Conservation (phyloP, 2,797 vertebrate genomes). For the Lagothrix lagotricha region DNA sequence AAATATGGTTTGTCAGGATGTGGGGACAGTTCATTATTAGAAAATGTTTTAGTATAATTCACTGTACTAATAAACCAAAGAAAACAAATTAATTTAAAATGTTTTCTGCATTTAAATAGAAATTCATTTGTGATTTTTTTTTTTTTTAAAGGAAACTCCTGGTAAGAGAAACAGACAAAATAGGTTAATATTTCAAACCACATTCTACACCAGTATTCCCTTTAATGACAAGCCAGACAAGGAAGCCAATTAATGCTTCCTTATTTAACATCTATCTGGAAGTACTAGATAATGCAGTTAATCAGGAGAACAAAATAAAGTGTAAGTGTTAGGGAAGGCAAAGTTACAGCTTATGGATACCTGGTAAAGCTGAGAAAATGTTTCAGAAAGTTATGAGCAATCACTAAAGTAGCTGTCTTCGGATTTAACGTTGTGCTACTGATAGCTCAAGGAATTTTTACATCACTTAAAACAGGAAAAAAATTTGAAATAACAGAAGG, state of each 20-base stretch:
- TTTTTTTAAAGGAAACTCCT: background rate
- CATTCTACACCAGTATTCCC: background rate
- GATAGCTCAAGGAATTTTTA: background rate
- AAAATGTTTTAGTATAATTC: conserved; percentile 24
- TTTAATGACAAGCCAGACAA: background rate
- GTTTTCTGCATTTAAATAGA: conserved; percentile 37
- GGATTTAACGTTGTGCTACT: background rate
- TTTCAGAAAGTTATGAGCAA: background rate
- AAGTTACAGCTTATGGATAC: background rate
- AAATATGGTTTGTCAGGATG: conserved; percentile 2
- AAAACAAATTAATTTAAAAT: conserved; percentile 20
- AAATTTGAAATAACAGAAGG: background rate
- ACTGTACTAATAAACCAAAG: background rate
- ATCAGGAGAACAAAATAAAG: background rate
- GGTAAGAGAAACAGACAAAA: background rate
- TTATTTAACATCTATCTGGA: conserved; percentile 11
- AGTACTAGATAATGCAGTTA: background rate
- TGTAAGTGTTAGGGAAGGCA: background rate
- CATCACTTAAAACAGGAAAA: background rate
- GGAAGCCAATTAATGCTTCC: background rate
- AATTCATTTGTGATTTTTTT: background rate
- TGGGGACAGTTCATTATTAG: conserved; percentile 6
- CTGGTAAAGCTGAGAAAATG: conserved; percentile 18
- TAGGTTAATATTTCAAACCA: conserved; percentile 38
- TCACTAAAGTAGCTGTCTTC: background rate